Conservation (phyloP, 2,797 vertebrate species). For the Onychomys leucogaster region DNA sequence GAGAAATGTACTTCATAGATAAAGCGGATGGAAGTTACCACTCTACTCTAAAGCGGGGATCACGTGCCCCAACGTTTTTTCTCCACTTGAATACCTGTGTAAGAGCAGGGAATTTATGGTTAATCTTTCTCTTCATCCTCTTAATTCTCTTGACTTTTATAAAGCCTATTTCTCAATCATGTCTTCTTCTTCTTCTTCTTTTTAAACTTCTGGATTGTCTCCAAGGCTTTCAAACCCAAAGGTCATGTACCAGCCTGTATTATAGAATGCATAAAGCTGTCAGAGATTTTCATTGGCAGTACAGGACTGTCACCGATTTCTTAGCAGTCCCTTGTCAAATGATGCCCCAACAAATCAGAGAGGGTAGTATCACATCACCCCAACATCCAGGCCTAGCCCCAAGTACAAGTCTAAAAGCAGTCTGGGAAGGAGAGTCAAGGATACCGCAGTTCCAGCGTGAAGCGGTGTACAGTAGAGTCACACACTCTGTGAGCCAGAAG, state of each 20-base stretch:
- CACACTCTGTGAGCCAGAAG: neutral
- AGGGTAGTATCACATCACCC: constrained; percentile 19
- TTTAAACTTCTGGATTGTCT: constrained; percentile 59
- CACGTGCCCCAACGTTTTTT: neutral
- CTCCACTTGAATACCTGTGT: constrained; percentile 44
- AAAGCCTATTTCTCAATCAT: constrained; percentile 70
- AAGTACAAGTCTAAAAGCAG: constrained; percentile 62
- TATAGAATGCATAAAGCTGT: constrained; percentile 28
- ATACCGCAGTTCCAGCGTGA: neutral
- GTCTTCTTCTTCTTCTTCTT: constrained; percentile 46
- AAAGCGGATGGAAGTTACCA: neutral
- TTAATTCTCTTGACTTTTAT: constrained; percentile 66
- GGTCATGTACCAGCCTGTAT: constrained; percentile 69
- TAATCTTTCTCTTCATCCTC: constrained; percentile 68
- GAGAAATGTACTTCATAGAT: constrained; percentile 36
- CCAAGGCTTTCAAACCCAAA: constrained; percentile 70
- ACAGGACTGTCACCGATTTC: constrained; percentile 49
- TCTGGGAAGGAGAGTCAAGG: neutral
- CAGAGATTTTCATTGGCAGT: constrained; percentile 30
- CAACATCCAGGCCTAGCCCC: neutral
- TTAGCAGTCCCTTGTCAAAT: constrained; percentile 51
- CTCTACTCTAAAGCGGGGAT: constrained; percentile 43
- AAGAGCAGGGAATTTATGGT: constrained; percentile 28
- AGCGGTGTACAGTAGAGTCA: neutral
- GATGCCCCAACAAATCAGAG: constrained; percentile 61